phyloP scores from a whole-genome alignment of 2,113 vertebrate species.

The Gila orcuttii region DNA sequence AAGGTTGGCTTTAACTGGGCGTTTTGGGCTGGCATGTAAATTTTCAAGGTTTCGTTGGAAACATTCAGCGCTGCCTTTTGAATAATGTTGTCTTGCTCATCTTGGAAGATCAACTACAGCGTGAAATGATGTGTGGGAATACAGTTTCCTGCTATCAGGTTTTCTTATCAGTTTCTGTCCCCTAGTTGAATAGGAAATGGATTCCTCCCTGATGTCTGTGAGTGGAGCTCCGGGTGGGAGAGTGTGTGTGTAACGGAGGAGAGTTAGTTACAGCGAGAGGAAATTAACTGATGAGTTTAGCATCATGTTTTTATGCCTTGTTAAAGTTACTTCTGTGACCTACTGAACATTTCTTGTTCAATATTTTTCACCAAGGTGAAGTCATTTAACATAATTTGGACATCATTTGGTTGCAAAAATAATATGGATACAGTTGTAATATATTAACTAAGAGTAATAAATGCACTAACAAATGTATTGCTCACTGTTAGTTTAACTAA shows the following conservation, averaged over 20 bases:
- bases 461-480: too few relatives aligned
- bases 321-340: background rate
- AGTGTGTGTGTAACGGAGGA: background rate
- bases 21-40: background rate
- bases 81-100: background rate
- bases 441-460: too few relatives aligned
- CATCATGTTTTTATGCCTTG: background rate
- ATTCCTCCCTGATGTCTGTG: background rate
- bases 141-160: background rate
- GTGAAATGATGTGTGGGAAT: background rate
- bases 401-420: too few relatives aligned
- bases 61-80: background rate
- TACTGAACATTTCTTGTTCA: background rate
- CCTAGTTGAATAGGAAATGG: background rate
- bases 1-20: background rate
- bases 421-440: too few relatives aligned
- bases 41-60: background rate
- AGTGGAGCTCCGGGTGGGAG: background rate
- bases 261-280: background rate
- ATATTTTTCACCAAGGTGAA: background rate
- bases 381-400: background rate
- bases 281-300: too few relatives aligned
- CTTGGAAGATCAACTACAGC: background rate
- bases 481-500: too few relatives aligned
- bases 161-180: background rate